These are phyloP conservation scores for Tiphia femorata DNA, from an alignment of 2,888 invertebrate genomes.

Conservation along the genomic window DNA sequence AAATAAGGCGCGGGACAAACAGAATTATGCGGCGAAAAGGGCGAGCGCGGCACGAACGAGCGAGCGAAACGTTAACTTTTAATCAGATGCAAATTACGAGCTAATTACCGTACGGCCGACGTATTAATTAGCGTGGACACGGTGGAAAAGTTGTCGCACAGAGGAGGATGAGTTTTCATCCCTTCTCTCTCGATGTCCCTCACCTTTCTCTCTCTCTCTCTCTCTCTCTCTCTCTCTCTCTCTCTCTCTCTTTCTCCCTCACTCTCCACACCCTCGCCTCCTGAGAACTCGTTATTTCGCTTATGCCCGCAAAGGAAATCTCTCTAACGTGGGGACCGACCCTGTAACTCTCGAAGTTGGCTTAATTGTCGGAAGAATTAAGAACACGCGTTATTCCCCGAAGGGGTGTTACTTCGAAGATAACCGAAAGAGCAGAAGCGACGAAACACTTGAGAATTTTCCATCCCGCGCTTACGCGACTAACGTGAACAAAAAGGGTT, in stretches of 20 bases:
- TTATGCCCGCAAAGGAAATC: no score
- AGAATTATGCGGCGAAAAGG: not conserved
- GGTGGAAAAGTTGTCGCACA: conserved; percentile 15
- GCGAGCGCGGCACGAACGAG: not conserved
- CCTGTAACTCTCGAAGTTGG: no score
- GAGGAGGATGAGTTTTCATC: conserved; percentile 1
- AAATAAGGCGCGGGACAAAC: conserved; percentile 1
- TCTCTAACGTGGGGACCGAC: no score
- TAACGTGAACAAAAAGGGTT: no score
- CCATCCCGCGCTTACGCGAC: no score
- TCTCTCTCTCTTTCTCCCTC: not conserved
- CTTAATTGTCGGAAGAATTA: no score
- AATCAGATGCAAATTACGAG: conserved; percentile 59
- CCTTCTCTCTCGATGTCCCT: no score
- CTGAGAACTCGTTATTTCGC: not conserved
- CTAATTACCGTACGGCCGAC: conserved; percentile 53
- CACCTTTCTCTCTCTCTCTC: not conserved
- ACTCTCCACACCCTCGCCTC: not conserved
- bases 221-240: not conserved
- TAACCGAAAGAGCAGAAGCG: no score
- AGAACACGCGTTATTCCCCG: no score
- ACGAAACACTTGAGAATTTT: no score
- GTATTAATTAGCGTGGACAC: conserved; percentile 52
- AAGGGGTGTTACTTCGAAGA: no score
- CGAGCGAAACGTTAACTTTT: conserved; percentile 47